A percentile compares a stretch with the other conserved stretches of the same genome.
Conservation (phyloP, 2,888 invertebrate species). For the Bellardia pandia region DNA sequence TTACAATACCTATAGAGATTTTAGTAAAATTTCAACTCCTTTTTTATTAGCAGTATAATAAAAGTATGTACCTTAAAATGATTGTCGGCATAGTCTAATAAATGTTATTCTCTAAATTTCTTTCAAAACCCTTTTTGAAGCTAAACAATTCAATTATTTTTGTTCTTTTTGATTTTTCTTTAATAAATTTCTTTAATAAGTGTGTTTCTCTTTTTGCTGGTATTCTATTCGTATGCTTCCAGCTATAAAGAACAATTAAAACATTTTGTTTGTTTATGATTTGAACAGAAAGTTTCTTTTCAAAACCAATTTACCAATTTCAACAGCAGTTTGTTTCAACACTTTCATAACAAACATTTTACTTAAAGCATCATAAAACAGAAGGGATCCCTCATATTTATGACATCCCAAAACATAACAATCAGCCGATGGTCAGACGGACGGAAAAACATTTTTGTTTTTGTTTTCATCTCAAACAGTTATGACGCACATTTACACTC, state of each 20-base stretch:
- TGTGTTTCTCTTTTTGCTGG: not conserved
- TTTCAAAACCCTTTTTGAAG: slow-evolving; percentile 8
- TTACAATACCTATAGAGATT: not conserved
- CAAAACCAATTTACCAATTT: slow-evolving; percentile 72
- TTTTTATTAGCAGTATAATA: slow-evolving; percentile 8
- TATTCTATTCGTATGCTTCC: slow-evolving; percentile 24
- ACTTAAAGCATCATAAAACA: slow-evolving; percentile 65
- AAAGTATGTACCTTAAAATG: not conserved
- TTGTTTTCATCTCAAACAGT: slow-evolving; percentile 57
- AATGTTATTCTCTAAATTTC: slow-evolving; percentile 37
- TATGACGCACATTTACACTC: slow-evolving; percentile 63
- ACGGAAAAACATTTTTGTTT: slow-evolving; percentile 33
- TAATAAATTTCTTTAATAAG: slow-evolving; percentile 37
- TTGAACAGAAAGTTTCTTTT: slow-evolving; percentile 60
- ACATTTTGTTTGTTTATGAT: slow-evolving; percentile 82
- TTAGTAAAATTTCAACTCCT: not conserved
- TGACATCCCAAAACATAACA: slow-evolving; percentile 73
- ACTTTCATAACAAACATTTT: slow-evolving; percentile 62
- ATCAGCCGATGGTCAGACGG: slow-evolving; percentile 57
- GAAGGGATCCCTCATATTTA: slow-evolving; percentile 77
- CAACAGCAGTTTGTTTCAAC: slow-evolving; percentile 77
- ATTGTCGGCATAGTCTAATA: slow-evolving; percentile 62
- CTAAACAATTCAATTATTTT: slow-evolving; percentile 61
- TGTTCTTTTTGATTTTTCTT: slow-evolving; percentile 28
- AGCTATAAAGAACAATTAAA: slow-evolving; percentile 78